Conservation (phyloP, 2,888 invertebrate species). For the Volucella inanis region DNA sequence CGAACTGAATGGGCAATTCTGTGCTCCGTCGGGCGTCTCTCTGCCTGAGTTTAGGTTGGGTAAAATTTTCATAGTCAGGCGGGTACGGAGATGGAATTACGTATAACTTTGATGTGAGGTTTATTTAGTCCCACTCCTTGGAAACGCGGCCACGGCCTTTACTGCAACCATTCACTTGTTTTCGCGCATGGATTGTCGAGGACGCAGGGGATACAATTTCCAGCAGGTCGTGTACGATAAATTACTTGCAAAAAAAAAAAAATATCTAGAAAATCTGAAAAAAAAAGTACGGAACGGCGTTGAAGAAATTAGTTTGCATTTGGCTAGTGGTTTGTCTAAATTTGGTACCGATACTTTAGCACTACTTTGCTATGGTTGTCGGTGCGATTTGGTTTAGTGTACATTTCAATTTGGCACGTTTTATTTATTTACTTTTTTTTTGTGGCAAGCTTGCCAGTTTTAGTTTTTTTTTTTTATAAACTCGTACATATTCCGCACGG, state of each 20-base stretch:
- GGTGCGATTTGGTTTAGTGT: conserved; percentile 17
- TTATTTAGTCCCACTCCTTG: conserved; percentile 67
- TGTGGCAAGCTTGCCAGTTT: conserved; percentile 41
- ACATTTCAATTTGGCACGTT: conserved; percentile 68
- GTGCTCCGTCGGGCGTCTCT: conserved; percentile 12
- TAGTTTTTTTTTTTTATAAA: background rate
- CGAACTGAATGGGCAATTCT: conserved; percentile 49
- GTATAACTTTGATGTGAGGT: conserved; percentile 38
- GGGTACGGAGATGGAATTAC: conserved; percentile 3
- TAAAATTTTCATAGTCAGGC: too few species aligned
- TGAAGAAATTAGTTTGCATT: conserved; percentile 68
- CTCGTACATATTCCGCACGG: conserved; percentile 24
- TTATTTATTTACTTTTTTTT: conserved; percentile 55
- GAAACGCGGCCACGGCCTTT: conserved; percentile 73
- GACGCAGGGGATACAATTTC: conserved; percentile 9
- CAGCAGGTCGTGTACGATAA: conserved; percentile 62
- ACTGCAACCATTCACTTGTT: conserved; percentile 66
- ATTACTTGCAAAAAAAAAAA: conserved; percentile 50
- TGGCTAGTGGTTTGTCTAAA: conserved; percentile 36
- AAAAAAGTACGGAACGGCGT: background rate
- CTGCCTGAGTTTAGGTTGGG: too few species aligned
- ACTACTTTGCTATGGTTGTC: conserved; percentile 20
- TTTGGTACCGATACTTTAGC: conserved; percentile 7
- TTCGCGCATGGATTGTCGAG: conserved; percentile 11
- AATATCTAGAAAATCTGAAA: conserved; percentile 20